Percentiles rank a stretch among this genome's conserved stretches.
Conservation (phyloP, 1,140 invertebrate species). For the Nymphalis io region DNA sequence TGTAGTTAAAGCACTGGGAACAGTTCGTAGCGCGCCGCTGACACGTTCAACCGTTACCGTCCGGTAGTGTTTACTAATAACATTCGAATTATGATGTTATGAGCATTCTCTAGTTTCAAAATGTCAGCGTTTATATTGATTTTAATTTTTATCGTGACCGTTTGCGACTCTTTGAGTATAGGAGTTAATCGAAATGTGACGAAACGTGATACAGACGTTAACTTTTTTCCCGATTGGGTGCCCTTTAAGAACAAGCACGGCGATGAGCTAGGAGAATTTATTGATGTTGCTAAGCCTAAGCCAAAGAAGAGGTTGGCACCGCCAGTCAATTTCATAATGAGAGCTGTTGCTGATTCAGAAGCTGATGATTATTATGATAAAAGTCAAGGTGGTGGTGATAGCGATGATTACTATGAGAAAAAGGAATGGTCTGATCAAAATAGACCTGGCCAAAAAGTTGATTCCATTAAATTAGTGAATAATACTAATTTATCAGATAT, state of each 20-base stretch:
- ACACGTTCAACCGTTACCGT: conserved; percentile 25
- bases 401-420: conserved; percentile 70
- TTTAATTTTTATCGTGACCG: conserved; percentile 43
- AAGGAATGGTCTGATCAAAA: conserved; percentile 66
- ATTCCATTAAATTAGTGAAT: conserved; percentile 42
- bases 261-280: conserved; percentile 66
- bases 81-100: conserved; percentile 46
- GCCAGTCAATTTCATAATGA: conserved; percentile 64
- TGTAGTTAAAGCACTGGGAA: conserved; percentile 52
- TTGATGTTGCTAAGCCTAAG: conserved; percentile 55
- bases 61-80: conserved; percentile 38
- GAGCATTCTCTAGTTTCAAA: conserved; percentile 43
- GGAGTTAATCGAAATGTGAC: conserved; percentile 59
- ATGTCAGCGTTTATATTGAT: conserved; percentile 43
- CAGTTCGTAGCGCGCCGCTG: conserved; percentile 63
- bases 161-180: conserved; percentile 48
- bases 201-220: conserved; percentile 55
- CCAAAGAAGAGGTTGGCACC: conserved; percentile 67
- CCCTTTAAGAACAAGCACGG: conserved; percentile 72
- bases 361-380: conserved; percentile 60
- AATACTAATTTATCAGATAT: conserved; percentile 61
- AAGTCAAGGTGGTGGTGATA: conserved; percentile 56
- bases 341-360: conserved; percentile 54
- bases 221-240: conserved; percentile 71
- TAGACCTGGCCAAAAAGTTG: conserved; percentile 39